Conservation (phyloP, 1,140 invertebrate genomes). For the Melipona quadrifasciata region DNA sequence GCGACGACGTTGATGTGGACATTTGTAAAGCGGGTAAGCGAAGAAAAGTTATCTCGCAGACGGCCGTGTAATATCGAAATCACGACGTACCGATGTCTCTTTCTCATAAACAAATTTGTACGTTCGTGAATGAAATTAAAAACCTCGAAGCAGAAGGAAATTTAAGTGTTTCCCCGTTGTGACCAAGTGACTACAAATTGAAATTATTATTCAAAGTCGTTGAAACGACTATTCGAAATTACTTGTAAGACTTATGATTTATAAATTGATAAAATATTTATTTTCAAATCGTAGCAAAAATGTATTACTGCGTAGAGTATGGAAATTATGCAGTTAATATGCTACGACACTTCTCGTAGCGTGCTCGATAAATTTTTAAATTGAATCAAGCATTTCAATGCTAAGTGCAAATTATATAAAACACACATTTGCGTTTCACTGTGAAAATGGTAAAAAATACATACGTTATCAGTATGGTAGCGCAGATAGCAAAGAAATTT, state of each 20-base stretch:
- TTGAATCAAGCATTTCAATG: not conserved
- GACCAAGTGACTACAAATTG: too few relatives aligned
- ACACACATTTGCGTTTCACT: not conserved
- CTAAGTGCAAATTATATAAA: slow-evolving; percentile 27
- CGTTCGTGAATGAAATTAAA: not conserved
- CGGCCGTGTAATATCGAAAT: not conserved
- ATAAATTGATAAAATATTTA: too few relatives aligned
- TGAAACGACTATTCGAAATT: too few relatives aligned
- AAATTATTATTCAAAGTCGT: too few relatives aligned
- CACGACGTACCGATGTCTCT: not conserved
- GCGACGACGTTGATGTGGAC: slow-evolving; percentile 90
- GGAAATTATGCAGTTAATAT: not conserved
- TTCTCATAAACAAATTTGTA: too few relatives aligned
- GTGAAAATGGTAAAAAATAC: slow-evolving; percentile 7
- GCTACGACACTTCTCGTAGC: not conserved
- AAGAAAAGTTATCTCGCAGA: too few relatives aligned
- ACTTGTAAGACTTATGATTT: too few relatives aligned
- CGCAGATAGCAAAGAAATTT: slow-evolving; percentile 31
- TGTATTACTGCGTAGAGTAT: not conserved
- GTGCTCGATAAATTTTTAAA: not conserved
- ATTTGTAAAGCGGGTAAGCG: slow-evolving; percentile 91
- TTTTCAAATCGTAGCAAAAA: too few relatives aligned
- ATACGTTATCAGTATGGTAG: not conserved
- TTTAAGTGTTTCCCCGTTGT: too few relatives aligned
- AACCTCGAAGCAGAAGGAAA: too few relatives aligned